These are phyloP conservation scores for Melanotaenia duboulayi DNA, from an alignment of 2,113 vertebrate species.

Conservation along the genomic window DNA sequence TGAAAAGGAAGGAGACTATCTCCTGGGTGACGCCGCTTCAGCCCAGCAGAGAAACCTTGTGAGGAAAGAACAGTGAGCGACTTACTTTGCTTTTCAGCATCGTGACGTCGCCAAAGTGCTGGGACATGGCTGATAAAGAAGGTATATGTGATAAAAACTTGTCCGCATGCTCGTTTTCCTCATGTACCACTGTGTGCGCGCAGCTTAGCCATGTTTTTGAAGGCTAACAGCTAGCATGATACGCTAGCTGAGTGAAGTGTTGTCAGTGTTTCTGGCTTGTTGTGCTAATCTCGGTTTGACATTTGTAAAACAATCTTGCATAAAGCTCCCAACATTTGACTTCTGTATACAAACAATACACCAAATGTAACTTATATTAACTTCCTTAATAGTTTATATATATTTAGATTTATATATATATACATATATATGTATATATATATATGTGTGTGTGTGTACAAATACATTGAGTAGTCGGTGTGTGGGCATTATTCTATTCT, in stretches of 20 bases:
- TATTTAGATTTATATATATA: no score
- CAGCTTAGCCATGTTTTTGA: neutral
- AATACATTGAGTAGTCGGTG: no score
- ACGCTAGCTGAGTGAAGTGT: neutral
- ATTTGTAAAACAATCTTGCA: neutral
- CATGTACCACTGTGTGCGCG: constrained; percentile 39
- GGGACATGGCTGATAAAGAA: constrained; percentile 81
- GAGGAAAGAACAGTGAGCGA: neutral
- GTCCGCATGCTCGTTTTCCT: neutral
- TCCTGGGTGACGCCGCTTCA: neutral
- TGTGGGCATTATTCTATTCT: no score
- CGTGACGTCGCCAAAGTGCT: constrained; percentile 21
- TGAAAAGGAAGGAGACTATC: constrained; percentile 63
- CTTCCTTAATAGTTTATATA: no score
- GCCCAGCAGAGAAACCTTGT: neutral
- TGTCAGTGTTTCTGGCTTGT: neutral
- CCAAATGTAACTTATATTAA: no score
- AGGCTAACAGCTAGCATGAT: neutral
- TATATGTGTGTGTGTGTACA: no score
- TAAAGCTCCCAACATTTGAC: neutral
- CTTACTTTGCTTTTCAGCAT: constrained; percentile 26
- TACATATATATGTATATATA: no score
- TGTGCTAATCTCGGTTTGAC: neutral
- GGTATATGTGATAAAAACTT: constrained; percentile 54
- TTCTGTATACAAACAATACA: no score